phyloP scores from a whole-genome alignment of 1,140 invertebrate genomes.

The Hylyphantes graminicola region DNA sequence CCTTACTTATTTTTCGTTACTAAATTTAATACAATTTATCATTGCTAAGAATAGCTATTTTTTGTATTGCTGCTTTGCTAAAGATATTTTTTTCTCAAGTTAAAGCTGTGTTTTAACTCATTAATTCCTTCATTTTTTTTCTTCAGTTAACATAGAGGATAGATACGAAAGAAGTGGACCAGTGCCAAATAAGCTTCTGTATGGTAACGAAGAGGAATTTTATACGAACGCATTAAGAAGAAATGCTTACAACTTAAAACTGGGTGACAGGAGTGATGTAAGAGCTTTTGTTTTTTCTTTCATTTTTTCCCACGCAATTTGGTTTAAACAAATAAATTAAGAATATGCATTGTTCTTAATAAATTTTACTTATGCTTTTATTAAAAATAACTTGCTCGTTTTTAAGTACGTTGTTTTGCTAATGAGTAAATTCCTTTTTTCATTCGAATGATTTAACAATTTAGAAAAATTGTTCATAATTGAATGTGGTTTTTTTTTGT shows the following conservation, averaged over 20 bases:
- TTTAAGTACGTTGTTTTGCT: too few relatives aligned
- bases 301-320: too few relatives aligned
- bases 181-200: constrained; percentile 55
- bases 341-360: background rate
- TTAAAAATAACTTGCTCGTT: background rate
- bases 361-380: background rate
- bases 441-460: too few relatives aligned
- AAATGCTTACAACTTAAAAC: constrained; percentile 66
- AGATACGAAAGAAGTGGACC: constrained; percentile 53
- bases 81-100: background rate
- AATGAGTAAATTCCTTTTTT: too few relatives aligned
- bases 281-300: background rate
- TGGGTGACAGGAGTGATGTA: constrained; percentile 62
- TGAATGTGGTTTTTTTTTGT: too few relatives aligned
- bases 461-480: too few relatives aligned
- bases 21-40: too few relatives aligned
- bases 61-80: background rate
- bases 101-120: background rate
- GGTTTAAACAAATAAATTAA: too few relatives aligned
- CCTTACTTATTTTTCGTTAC: background rate
- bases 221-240: constrained; percentile 66
- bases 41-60: background rate
- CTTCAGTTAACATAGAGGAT: constrained; percentile 46
- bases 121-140: background rate
- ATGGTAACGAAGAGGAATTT: constrained; percentile 58